phyloP scores from a whole-genome alignment of 2,113 vertebrate species.

The Stigmatopora argus region DNA sequence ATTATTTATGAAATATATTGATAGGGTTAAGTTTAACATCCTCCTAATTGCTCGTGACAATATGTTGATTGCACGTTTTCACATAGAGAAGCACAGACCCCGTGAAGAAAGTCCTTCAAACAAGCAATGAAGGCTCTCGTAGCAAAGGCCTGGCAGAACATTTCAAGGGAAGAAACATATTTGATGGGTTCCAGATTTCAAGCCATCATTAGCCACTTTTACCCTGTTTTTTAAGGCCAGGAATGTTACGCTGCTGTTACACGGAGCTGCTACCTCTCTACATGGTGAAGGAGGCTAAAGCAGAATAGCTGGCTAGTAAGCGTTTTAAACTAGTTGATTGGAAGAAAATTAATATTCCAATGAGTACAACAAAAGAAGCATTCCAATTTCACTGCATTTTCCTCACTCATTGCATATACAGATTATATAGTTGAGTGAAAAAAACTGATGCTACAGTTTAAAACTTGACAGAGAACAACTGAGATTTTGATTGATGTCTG shows the following conservation, averaged over 20 bases:
- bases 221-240: slow-evolving; percentile 9
- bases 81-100: not conserved
- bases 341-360: not conserved
- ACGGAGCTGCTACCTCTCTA: slow-evolving; percentile 1
- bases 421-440: no score
- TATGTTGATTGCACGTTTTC: not conserved
- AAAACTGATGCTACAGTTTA: not conserved
- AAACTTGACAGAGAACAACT: no score
- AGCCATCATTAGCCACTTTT: slow-evolving; percentile 8
- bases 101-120: not conserved
- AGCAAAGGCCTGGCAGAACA: not conserved
- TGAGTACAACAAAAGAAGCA: no score
- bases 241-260: slow-evolving; percentile 8
- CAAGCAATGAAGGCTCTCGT: not conserved
- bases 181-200: slow-evolving; percentile 13
- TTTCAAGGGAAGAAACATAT: slow-evolving; percentile 1
- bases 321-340: not conserved
- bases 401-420: no score
- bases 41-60: not conserved
- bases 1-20: not conserved
- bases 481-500: no score
- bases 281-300: not conserved
- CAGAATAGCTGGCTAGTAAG: not conserved
- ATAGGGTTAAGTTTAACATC: not conserved
- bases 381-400: no score